Conservation (phyloP, 2,888 invertebrate species). For the Drosophila austrosaltans region DNA sequence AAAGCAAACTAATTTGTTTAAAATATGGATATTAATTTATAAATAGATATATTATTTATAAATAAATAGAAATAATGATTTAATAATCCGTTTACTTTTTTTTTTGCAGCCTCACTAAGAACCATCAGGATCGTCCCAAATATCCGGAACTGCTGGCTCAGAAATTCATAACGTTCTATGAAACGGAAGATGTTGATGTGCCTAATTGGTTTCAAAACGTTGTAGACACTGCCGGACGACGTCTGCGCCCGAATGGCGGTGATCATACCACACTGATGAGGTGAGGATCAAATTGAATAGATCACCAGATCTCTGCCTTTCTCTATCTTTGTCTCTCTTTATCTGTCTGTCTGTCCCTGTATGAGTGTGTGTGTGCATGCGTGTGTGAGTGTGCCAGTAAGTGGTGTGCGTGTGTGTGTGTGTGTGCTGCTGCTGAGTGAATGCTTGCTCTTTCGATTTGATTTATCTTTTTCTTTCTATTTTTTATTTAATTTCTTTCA, state of each 20-base stretch:
- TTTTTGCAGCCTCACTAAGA: constrained; percentile 92
- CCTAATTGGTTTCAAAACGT: constrained; percentile 92
- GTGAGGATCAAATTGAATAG: constrained; percentile 61
- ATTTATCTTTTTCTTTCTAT: neutral
- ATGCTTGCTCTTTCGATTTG: constrained; percentile 12
- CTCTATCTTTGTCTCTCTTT: neutral
- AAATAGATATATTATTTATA: neutral
- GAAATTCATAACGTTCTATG: constrained; percentile 93
- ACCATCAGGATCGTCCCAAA: constrained; percentile 96
- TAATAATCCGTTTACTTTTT: neutral
- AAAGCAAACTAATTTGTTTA: too few relatives aligned
- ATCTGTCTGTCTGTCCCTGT: constrained; percentile 1
- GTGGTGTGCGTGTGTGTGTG: neutral
- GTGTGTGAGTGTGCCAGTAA: neutral
- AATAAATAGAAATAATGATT: neutral
- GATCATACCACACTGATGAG: constrained; percentile 69
- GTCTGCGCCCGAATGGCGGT: constrained; percentile 63
- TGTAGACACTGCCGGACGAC: constrained; percentile 84
- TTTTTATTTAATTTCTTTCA: neutral
- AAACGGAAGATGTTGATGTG: constrained; percentile 88
- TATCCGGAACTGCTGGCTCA: constrained; percentile 95
- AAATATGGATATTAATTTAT: constrained; percentile 3
- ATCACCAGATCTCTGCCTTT: neutral
- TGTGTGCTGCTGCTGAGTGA: constrained; percentile 4
- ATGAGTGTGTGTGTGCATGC: constrained; percentile 1